These are phyloP conservation scores for Alectoris magna DNA, from an alignment of 2,797 vertebrate species.

Conservation along the genomic window DNA sequence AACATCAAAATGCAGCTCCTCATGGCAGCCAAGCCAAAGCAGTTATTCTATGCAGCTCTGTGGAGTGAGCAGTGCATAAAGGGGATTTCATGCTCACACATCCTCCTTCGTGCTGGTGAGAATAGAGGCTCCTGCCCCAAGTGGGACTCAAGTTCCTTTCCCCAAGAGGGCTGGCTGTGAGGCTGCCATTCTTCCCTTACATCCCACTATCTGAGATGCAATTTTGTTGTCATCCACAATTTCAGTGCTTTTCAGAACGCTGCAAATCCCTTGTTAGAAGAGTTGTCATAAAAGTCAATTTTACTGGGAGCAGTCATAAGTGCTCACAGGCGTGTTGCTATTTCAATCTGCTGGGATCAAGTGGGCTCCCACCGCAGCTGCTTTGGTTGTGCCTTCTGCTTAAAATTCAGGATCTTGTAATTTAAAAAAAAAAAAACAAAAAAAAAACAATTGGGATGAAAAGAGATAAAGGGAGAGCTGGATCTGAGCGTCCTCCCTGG, in stretches of 20 bases:
- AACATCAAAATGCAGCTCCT: conserved; percentile 24
- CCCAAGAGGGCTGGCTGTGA: background rate
- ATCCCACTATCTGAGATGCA: background rate
- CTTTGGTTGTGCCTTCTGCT: background rate
- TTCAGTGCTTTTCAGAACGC: background rate
- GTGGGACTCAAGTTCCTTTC: background rate
- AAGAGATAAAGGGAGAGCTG: background rate
- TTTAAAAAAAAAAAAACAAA: background rate
- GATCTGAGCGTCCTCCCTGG: background rate
- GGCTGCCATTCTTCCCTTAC: rapidly evolving
- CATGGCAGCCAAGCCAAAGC: background rate
- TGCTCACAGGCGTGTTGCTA: background rate
- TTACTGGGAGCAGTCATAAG: rapidly evolving
- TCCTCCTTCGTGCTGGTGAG: conserved; percentile 53
- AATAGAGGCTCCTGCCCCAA: conserved; percentile 12
- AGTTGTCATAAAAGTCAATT: background rate
- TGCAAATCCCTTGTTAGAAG: background rate
- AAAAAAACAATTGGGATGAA: background rate
- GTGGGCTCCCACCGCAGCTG: background rate
- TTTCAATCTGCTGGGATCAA: background rate
- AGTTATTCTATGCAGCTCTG: background rate
- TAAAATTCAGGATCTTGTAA: background rate
- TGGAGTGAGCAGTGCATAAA: conserved; percentile 5
- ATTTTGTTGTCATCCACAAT: background rate
- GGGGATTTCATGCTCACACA: conserved; percentile 56